A percentile compares a stretch with the other conserved stretches of the same genome.
Conservation (phyloP, 2,113 vertebrate species). For the Menidia beryllina region DNA sequence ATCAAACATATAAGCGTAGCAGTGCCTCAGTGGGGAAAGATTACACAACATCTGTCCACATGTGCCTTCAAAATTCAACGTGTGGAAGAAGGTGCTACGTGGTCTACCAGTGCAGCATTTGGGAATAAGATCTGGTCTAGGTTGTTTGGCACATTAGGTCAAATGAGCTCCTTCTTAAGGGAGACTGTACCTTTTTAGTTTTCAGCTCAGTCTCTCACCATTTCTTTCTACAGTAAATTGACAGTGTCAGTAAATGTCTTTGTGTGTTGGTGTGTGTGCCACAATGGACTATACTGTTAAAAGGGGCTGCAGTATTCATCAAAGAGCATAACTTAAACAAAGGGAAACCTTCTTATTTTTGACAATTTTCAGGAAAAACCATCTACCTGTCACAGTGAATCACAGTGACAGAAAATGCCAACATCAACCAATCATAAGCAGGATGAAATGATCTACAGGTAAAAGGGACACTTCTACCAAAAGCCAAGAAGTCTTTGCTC, state of each 20-base stretch:
- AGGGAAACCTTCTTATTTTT: neutral
- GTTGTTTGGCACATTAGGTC: conserved; percentile 39
- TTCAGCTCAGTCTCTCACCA: neutral
- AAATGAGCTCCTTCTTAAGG: conserved; percentile 11
- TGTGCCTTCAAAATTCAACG: neutral
- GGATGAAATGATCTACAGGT: neutral
- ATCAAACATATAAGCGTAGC: conserved; percentile 25
- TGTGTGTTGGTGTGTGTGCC: neutral
- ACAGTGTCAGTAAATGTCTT: neutral
- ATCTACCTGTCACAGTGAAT: too few species aligned
- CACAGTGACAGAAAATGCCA: too few species aligned
- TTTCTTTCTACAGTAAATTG: neutral
- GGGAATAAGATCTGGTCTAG: conserved; percentile 28
- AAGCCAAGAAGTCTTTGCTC: neutral
- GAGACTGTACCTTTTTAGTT: conserved; percentile 12
- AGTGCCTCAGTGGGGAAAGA: conserved; percentile 8
- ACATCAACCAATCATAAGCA: neutral
- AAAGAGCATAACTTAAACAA: neutral
- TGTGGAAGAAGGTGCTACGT: conserved; percentile 8
- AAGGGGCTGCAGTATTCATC: too few species aligned
- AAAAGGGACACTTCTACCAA: neutral
- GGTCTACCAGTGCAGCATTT: conserved; percentile 31
- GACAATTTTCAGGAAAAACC: neutral
- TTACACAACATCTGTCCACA: conserved; percentile 15
- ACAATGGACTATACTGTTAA: neutral